Base-by-base conservation (phyloP, 2,888 invertebrate species). In the Aelia acuminata region DNA sequence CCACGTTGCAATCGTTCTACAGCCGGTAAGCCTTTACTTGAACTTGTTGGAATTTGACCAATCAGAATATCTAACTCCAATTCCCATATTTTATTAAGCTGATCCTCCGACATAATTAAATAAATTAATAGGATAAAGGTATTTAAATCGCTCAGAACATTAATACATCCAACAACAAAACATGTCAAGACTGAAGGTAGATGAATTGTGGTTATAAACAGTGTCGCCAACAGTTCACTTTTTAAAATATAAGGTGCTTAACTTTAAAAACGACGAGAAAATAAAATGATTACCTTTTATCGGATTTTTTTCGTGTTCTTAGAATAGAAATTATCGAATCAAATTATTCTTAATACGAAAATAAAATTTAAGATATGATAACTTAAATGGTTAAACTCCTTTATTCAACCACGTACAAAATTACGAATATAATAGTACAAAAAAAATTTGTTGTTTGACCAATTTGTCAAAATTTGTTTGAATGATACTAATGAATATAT, bases 1-100 rank as follows among this genome's bases (percentile, higher is more conserved):
- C 90, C 90, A 85, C 88, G 88, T 88, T 89, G 89, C 18, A 90
- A 84, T n/a, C 86, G 22, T n/a, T 85, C 53, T 35, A 88, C 80
- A 85, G 86, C 89, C 57, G 89, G 89, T 22, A 84, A 50, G 86
- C 80, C n/a, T n/a, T 89, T 75, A 18, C 85, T 50, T 10, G 88
- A 85, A 31, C 50, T 80, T 18, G 88, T 63, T 20, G 87, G 57
- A 39, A 43, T 26, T 39, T 89, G 88, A n/a, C 90, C 89, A 18
- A 86, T 86, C 15, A 90, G 49, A 39, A 90, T 75, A 35, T 88
- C 53, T 31, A 89, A 87, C 47, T 90, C 89, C 35, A 63, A 86
- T 31, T 87, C 80, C 87, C 84, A 88, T 31, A 87, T 31, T 49
- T 75, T 80, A n/a, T 84, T 53, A 20, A 88, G 39, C 11, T 75